A percentile compares a stretch with the other conserved stretches of the same genome.
Evolutionary conservation across 2,888 invertebrate genomes (phyloP).

Genomic region (Drosophila fungiperda): DNA sequence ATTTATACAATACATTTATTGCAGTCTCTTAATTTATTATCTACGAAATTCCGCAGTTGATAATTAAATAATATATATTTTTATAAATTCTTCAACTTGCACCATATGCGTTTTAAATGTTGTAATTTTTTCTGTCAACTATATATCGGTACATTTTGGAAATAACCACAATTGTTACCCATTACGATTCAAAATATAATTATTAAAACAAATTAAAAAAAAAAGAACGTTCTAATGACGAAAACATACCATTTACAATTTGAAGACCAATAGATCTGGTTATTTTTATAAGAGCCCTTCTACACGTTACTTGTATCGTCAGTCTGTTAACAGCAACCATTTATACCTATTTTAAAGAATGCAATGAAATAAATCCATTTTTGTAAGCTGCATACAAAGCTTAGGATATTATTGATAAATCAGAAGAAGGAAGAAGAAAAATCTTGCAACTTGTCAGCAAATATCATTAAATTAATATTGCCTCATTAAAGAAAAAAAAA

Average conservation of each 20-base stretch:
- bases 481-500: not conserved
- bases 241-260: not conserved
- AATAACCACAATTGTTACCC: not conserved
- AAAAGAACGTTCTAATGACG: not conserved
- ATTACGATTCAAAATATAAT: not conserved
- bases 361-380: not conserved
- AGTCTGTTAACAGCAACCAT: not conserved
- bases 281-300: not conserved
- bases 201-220: not conserved
- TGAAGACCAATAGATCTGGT: not conserved
- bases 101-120: not conserved
- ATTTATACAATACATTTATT: not conserved
- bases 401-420: conserved; percentile 4
- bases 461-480: not conserved
- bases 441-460: not conserved
- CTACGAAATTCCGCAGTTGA: not conserved
- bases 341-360: not conserved
- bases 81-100: not conserved
- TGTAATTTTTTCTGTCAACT: not conserved
- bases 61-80: not conserved
- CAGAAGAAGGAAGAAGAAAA: not conserved
- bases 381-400: conserved; percentile 26
- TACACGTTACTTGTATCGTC: not conserved
- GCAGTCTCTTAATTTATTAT: not conserved
- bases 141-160: not conserved